Evolutionary conservation across 2,888 invertebrate species (phyloP).

Genomic region (Eledona agricola): DNA sequence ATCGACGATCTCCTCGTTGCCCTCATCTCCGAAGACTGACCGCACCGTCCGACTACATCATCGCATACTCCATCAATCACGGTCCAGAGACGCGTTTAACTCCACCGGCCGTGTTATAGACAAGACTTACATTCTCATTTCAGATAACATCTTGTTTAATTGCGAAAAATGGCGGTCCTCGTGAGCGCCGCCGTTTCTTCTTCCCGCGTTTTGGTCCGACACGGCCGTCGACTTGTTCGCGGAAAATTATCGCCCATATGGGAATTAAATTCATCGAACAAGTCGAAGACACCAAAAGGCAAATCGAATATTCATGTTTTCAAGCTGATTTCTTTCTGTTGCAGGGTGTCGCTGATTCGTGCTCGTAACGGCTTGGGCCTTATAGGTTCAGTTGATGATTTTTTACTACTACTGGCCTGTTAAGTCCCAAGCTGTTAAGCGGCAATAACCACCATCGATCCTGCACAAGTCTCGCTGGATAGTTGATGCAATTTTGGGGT

Average conservation of each 20-base stretch:
- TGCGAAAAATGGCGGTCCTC: slow-evolving; percentile 32
- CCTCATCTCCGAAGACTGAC: slow-evolving; percentile 8
- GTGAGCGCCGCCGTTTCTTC: too few species aligned
- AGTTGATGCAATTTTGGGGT: slow-evolving; percentile 79
- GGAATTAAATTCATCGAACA: slow-evolving; percentile 10
- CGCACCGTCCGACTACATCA: slow-evolving; percentile 20
- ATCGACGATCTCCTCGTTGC: slow-evolving; percentile 42
- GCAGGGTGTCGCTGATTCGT: slow-evolving; percentile 7
- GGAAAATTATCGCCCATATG: slow-evolving; percentile 21
- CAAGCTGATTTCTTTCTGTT: slow-evolving; percentile 17
- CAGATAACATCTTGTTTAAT: slow-evolving; percentile 32
- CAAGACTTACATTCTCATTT: slow-evolving; percentile 29
- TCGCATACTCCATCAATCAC: slow-evolving; percentile 30
- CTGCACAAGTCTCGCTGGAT: neutral
- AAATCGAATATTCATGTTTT: slow-evolving; percentile 11
- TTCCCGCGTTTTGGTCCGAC: too few species aligned
- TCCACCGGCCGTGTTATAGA: slow-evolving; percentile 11
- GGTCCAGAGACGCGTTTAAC: slow-evolving; percentile 18
- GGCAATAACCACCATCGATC: slow-evolving; percentile 6
- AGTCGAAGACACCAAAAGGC: neutral
- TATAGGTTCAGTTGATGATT: slow-evolving; percentile 75
- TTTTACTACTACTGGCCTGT: slow-evolving; percentile 81
- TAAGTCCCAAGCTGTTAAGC: slow-evolving; percentile 80
- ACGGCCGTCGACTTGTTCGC: slow-evolving; percentile 18
- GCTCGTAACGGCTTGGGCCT: slow-evolving; percentile 69